These are phyloP conservation scores for Seladonia tumulorum DNA, from an alignment of 2,888 invertebrate genomes.

Conservation along the genomic window DNA sequence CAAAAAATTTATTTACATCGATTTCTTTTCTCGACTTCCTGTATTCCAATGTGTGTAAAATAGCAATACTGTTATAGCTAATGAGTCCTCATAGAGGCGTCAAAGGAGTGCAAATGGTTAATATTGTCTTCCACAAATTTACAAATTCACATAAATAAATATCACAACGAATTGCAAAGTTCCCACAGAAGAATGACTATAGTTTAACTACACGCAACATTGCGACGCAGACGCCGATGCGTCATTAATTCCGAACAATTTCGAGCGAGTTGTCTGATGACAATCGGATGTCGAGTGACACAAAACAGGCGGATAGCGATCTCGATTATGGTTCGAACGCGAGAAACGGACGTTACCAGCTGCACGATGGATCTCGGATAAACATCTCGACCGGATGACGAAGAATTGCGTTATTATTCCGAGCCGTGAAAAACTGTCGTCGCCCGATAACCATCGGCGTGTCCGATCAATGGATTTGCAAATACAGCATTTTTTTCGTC, in stretches of 20 bases:
- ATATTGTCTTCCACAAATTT: background rate
- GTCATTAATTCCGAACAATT: slow-evolving; percentile 30
- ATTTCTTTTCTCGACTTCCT: background rate
- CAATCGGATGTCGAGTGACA: slow-evolving; percentile 48
- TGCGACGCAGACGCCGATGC: background rate
- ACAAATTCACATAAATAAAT: background rate
- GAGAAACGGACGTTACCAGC: slow-evolving; percentile 74
- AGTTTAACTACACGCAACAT: background rate
- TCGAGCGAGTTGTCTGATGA: slow-evolving; percentile 28
- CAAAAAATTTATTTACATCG: background rate
- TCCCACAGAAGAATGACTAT: background rate
- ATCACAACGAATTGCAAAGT: background rate
- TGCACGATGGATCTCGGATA: slow-evolving; percentile 65
- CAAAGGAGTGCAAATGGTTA: background rate
- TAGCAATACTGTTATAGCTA: background rate
- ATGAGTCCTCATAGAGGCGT: background rate
- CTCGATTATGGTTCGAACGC: slow-evolving; percentile 65
- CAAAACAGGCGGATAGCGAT: slow-evolving; percentile 70
- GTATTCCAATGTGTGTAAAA: background rate
- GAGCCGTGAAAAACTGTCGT: slow-evolving; percentile 46
- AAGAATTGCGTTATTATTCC: slow-evolving; percentile 64
- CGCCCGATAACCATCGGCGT: slow-evolving; percentile 47
- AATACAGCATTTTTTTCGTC: slow-evolving; percentile 20
- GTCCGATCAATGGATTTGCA: slow-evolving; percentile 19
- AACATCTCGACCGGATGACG: slow-evolving; percentile 69